Evolutionary conservation across 2,888 invertebrate species (phyloP), one percentile per base, ranked within the genome.

Genomic region (Bellardia bayeri): DNA sequence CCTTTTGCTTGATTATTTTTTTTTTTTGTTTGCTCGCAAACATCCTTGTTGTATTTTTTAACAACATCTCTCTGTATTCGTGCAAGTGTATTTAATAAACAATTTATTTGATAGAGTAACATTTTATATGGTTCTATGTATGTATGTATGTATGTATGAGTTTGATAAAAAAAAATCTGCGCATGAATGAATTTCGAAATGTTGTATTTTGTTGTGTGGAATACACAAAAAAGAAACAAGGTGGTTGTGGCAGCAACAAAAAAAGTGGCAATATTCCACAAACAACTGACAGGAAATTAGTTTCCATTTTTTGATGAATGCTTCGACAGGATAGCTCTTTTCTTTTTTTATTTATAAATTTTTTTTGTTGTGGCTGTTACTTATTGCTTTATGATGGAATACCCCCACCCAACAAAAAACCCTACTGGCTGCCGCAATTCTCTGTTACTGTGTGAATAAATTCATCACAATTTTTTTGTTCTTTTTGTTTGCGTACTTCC

Each of bases 241-340:
- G 89, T 89, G 82, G 74, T 71, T 85, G 84, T 85, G 75, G 79
- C 81, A 79, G 66, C 82, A 89, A 76, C 84, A 86, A 82, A 79
- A 80, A 63, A 84, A 68, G 69, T 86, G 71, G 58, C 82, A 86
- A 86, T 89, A 89, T 80, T 89, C 88, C 91, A 90, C 91, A 92
- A 92, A 91, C 91, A 91, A 93, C 92, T 92, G 92, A 92, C 92
- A 93, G 92, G 92, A 92, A 92, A 92, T 92, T 92, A 92, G 92
- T 93, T 92, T 93, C 92, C 91, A 92, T 93, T 92, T 93, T 93
- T 92, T 93, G 93, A 93, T 92, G 92, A 93, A 92, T 92, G 93
- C 92, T 91, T 92, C 92, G 92, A 92, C 93, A 92, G 91, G 91
- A 92, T 92, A 91, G 91, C 90, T 90, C 86, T 87, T 75, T 82